Base-by-base conservation (phyloP, 2,888 invertebrate species). In the Osmoderma eremita region DNA sequence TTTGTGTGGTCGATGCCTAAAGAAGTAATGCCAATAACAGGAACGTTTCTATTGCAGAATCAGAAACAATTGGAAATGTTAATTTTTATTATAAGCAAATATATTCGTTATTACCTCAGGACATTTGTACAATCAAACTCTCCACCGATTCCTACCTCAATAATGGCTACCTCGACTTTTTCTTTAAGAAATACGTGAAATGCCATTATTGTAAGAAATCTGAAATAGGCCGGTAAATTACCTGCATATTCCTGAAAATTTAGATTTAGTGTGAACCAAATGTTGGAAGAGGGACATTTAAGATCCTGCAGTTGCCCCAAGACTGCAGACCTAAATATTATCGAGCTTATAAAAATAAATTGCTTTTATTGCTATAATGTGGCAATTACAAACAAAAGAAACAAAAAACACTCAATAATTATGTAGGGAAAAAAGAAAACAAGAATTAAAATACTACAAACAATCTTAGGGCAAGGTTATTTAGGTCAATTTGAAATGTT, bases 81-180 rank as follows among this genome's bases (percentile, higher is more conserved):
- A 41, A 17, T 48, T 18, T 3, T 24, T 17, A 61, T 1, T 30
- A 30, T n/a, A 30, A 30, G 1, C 30, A 30, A 30, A 30, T 30
- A 30, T 30, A 8, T 30, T 10, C 30, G 10, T 5, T 2, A 6
- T 6, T 30, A 92, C 93, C 88, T 88, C 63, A 99, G 80, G 50
- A 98, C 84, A 84, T 99, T 99, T 1, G 99, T 99, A 76, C 91
- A 92, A 82, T 99, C 99, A 71, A 90, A 90, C 76, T 92, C 88
- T 0, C 99, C 99, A 0, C 99, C 99, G 73, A 99, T 96, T 36
- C 99, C 99, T 30, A 98, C 98, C 84, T 99, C 99, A 12, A 99
- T 80, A 42, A 99, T 88, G 0, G 94, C 95, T 0, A 97, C 98
- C 80, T 98, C 96, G 8, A 97, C 90, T 72, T 91, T 88, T 80